Percentiles rank a stretch among this genome's conserved stretches.
Conservation (phyloP, 1,140 invertebrate species). For the Papilio polyxenes region DNA sequence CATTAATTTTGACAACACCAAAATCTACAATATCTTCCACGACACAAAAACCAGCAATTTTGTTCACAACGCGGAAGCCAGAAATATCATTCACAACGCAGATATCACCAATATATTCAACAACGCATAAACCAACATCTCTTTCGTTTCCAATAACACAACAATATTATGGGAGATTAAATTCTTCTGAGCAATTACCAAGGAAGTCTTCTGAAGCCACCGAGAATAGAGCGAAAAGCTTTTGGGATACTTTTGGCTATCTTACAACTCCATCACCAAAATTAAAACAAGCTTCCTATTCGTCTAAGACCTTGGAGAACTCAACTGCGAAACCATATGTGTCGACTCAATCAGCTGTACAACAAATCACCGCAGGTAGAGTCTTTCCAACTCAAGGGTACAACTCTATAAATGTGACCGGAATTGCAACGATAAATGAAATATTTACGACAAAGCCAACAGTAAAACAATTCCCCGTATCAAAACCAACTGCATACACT, state of each 20-base stretch:
- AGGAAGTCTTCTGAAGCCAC: neutral
- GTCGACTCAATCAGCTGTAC: neutral
- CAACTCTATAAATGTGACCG: neutral
- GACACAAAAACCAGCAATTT: neutral
- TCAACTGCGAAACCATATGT: neutral
- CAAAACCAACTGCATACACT: neutral
- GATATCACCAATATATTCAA: neutral
- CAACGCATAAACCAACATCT: slow-evolving; percentile 14
- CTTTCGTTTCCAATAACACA: neutral
- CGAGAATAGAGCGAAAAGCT: slow-evolving; percentile 12
- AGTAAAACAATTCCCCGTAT: neutral
- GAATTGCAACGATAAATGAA: neutral
- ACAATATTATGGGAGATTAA: neutral
- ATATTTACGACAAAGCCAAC: neutral
- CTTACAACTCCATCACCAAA: slow-evolving; percentile 6
- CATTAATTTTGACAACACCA: slow-evolving; percentile 7
- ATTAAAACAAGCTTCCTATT: neutral
- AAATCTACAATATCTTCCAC: neutral
- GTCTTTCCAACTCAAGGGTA: neutral
- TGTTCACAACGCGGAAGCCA: neutral
- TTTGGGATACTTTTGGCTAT: slow-evolving; percentile 3
- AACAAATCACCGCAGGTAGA: neutral
- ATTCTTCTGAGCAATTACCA: neutral
- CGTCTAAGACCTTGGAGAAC: neutral
- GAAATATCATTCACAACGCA: neutral